Conservation (phyloP, 64 coral and sea anemone genomes). For the Montipora sp. region DNA sequence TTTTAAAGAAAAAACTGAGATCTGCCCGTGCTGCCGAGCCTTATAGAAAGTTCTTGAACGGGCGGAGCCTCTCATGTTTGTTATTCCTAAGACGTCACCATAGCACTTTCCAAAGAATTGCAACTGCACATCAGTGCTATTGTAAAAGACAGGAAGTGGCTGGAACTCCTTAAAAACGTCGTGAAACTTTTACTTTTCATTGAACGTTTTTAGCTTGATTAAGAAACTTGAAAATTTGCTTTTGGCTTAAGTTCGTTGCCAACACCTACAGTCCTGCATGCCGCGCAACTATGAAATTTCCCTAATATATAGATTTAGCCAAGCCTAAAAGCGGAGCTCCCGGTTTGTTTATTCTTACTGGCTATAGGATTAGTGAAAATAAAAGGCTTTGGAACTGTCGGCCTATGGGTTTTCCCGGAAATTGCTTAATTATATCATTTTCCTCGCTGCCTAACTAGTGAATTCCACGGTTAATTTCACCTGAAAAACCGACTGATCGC, state of each 20-base stretch:
- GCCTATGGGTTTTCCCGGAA: too few species aligned
- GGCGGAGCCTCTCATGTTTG: not conserved
- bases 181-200: too few species aligned
- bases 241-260: not conserved
- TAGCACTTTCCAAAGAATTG: not conserved
- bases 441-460: too few species aligned
- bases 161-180: not conserved
- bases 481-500: too few species aligned
- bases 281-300: not conserved
- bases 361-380: too few species aligned
- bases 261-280: not conserved
- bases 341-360: too few species aligned
- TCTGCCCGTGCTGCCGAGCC: not conserved
- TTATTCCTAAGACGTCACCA: not conserved
- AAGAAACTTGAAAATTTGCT: not conserved
- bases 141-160: not conserved
- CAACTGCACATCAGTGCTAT: not conserved
- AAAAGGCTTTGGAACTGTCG: too few species aligned
- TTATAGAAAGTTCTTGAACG: slow-evolving; percentile 36
- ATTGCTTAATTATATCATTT: too few species aligned
- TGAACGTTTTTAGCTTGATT: not conserved
- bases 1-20: not conserved
- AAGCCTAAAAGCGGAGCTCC: too few species aligned
- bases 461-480: too few species aligned
- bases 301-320: too few species aligned